phyloP scores from a whole-genome alignment of 1,140 invertebrate genomes.

The Trichogramma pretiosum region DNA sequence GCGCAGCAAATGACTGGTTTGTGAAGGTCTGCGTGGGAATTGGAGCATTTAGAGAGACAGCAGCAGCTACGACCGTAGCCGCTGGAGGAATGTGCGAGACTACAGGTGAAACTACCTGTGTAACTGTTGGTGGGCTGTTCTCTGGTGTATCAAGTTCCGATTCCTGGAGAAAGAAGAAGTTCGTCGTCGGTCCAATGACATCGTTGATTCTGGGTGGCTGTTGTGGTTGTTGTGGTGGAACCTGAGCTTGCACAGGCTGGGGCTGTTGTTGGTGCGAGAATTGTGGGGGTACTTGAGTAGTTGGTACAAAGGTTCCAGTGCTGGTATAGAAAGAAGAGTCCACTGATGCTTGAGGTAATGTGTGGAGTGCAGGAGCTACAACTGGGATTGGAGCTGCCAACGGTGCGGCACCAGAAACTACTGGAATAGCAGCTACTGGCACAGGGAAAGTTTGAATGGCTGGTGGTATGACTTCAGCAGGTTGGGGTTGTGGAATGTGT shows the following conservation, averaged over 20 bases:
- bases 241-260: conserved; percentile 42
- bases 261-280: conserved; percentile 23
- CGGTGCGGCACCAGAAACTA: conserved; percentile 36
- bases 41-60: conserved; percentile 42
- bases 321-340: conserved; percentile 37
- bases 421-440: conserved; percentile 32
- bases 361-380: conserved; percentile 31
- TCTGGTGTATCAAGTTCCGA: conserved; percentile 66
- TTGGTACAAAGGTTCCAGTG: conserved; percentile 32
- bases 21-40: conserved; percentile 72
- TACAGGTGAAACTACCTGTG: conserved; percentile 25
- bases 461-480: conserved; percentile 29
- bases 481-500: conserved; percentile 36
- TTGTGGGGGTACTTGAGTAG: conserved; percentile 34
- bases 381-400: conserved; percentile 35
- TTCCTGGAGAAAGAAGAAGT: conserved; percentile 68
- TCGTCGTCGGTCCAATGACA: conserved; percentile 57
- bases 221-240: conserved; percentile 34
- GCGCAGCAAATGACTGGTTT: conserved; percentile 59
- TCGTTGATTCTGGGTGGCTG: conserved; percentile 51
- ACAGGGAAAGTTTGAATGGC: conserved; percentile 35
- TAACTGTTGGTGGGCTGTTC: conserved; percentile 24
- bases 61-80: conserved; percentile 9
- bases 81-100: conserved; percentile 46
- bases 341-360: conserved; percentile 30